Evolutionary conservation across 2,888 invertebrate species (phyloP).

Genomic region (Caradrina clavipalpis): DNA sequence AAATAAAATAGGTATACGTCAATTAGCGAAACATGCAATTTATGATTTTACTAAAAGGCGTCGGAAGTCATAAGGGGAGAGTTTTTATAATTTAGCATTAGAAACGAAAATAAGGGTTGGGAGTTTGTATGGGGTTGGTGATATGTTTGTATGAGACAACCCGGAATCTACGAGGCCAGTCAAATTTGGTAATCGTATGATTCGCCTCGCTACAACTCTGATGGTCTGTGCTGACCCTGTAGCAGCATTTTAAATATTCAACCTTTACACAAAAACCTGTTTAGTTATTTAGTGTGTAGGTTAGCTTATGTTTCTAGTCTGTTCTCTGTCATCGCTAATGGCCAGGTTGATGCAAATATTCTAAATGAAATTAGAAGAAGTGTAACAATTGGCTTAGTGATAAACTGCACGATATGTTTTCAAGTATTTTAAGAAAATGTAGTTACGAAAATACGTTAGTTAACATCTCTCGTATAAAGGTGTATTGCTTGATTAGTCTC

Average conservation of each 20-base stretch:
- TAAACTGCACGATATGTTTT: neutral
- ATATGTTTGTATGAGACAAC: neutral
- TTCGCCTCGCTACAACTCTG: neutral
- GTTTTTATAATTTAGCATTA: neutral
- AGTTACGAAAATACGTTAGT: neutral
- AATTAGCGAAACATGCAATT: neutral
- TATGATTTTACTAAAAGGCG: constrained; percentile 3
- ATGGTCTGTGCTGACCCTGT: neutral
- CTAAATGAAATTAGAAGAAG: constrained; percentile 1
- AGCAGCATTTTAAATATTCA: neutral
- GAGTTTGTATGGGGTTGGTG: neutral
- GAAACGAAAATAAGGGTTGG: neutral
- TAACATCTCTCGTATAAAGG: neutral
- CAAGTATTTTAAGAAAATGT: neutral
- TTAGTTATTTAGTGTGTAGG: constrained; percentile 74
- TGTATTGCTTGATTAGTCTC: neutral
- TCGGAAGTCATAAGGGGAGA: neutral
- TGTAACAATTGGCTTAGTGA: too few species aligned
- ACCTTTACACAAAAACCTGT: constrained; percentile 29
- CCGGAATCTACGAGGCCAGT: neutral
- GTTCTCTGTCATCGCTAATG: constrained; percentile 55
- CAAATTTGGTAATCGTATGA: neutral
- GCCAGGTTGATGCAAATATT: constrained; percentile 19
- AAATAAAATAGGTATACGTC: too few species aligned
- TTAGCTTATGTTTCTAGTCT: constrained; percentile 79